Evolutionary conservation across 2,888 invertebrate species (phyloP).

Genomic region (Meloe dianella): DNA sequence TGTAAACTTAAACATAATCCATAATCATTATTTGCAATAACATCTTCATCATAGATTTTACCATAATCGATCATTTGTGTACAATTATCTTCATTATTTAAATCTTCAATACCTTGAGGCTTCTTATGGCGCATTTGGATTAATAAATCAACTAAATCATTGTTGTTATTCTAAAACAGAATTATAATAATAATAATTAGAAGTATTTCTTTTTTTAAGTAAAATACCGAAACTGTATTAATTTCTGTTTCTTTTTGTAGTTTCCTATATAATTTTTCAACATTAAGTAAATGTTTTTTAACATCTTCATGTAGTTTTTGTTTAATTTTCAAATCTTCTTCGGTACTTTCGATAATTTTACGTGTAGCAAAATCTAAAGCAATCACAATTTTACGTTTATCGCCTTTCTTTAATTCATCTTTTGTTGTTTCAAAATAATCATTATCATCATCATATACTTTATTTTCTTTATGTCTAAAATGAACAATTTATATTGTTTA

Average conservation of each 20-base stretch:
- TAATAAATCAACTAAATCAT: constrained; percentile 48
- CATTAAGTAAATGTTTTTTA: constrained; percentile 49
- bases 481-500: background rate
- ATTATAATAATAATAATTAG: background rate
- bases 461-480: constrained; percentile 62
- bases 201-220: background rate
- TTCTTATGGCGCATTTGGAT: constrained; percentile 53
- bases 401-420: constrained; percentile 52
- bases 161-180: constrained; percentile 42
- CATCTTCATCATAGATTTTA: constrained; percentile 54
- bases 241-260: constrained; percentile 43
- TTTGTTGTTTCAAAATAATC: constrained; percentile 91
- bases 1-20: constrained; percentile 93
- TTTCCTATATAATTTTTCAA: constrained; percentile 47
- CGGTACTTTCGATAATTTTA: constrained; percentile 49
- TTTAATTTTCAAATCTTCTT: constrained; percentile 48
- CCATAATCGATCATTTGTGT: constrained; percentile 47
- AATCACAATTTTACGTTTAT: constrained; percentile 52
- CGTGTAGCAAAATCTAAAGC: constrained; percentile 57
- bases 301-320: constrained; percentile 47
- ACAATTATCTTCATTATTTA: constrained; percentile 44
- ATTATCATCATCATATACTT: constrained; percentile 90
- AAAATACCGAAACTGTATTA: constrained; percentile 20
- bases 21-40: constrained; percentile 57
- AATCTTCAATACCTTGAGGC: constrained; percentile 44